phyloP scores from a whole-genome alignment of 2,113 vertebrate genomes.

The Panthera uncia region DNA sequence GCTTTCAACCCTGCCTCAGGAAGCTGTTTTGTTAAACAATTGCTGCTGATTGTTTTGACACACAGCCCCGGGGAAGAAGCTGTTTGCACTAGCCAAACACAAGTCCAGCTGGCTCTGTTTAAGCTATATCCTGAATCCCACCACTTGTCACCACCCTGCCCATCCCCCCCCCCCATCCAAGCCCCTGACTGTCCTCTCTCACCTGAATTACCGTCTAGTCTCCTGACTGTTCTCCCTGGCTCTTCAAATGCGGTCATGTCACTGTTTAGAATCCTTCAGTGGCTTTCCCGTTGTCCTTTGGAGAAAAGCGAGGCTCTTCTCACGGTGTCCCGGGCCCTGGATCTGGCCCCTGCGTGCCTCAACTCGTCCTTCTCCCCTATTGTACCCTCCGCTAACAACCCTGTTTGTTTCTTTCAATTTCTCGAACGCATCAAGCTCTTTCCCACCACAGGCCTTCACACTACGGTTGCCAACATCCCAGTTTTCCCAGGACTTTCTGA shows the following conservation, averaged over 20 bases:
- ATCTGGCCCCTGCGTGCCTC: background rate
- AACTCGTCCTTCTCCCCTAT: background rate
- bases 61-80: background rate
- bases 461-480: background rate
- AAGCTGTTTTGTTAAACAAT: background rate
- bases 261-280: background rate
- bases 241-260: background rate
- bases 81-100: background rate
- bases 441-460: background rate
- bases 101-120: background rate
- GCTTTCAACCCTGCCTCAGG: background rate
- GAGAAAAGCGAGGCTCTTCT: background rate
- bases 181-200: background rate
- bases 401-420: background rate
- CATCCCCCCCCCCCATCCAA: background rate
- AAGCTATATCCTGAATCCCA: background rate
- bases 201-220: background rate
- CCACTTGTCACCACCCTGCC: background rate
- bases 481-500: background rate
- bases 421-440: background rate
- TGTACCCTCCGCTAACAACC: background rate
- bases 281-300: background rate
- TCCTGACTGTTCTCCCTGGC: background rate
- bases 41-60: background rate
- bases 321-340: background rate